Percentiles rank a stretch among this genome's conserved stretches.
phyloP scores from a whole-genome alignment of 2,113 vertebrate species.

The Thryonomys swinderianus region DNA sequence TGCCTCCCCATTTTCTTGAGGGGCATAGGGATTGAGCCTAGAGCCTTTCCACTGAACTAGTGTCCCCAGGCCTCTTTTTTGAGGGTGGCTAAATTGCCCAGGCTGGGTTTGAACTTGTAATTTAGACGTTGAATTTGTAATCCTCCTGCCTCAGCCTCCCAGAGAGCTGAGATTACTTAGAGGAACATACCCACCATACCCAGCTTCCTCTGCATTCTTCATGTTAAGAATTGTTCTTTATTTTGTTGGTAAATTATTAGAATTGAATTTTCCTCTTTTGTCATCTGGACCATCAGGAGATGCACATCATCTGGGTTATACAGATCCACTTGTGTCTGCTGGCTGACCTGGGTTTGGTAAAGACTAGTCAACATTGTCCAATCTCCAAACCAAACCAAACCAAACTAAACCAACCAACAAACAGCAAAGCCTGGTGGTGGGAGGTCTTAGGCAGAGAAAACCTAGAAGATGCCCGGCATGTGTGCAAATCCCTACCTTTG shows the following conservation, averaged over 20 bases:
- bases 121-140: background rate
- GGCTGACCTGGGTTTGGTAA: background rate
- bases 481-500: slow-evolving; percentile 13
- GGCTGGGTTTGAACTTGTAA: background rate
- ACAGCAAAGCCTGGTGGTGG: background rate
- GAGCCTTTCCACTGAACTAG: background rate
- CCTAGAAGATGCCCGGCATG: background rate
- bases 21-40: background rate
- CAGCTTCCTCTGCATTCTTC: background rate
- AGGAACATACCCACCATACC: background rate
- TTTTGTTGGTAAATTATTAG: slow-evolving; percentile 53
- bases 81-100: background rate
- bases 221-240: background rate
- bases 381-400: slow-evolving; percentile 15
- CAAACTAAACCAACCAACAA: background rate
- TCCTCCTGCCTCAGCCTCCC: background rate
- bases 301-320: slow-evolving; percentile 4
- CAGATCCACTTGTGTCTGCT: slow-evolving; percentile 1
- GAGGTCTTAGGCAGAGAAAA: slow-evolving; percentile 40
- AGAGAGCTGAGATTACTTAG: background rate
- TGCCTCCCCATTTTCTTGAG: background rate
- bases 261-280: background rate
- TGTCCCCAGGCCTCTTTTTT: background rate
- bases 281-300: slow-evolving; percentile 27
- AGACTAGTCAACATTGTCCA: background rate